phyloP scores from a whole-genome alignment of 2,888 invertebrate genomes.

The Smittia aterrima region DNA sequence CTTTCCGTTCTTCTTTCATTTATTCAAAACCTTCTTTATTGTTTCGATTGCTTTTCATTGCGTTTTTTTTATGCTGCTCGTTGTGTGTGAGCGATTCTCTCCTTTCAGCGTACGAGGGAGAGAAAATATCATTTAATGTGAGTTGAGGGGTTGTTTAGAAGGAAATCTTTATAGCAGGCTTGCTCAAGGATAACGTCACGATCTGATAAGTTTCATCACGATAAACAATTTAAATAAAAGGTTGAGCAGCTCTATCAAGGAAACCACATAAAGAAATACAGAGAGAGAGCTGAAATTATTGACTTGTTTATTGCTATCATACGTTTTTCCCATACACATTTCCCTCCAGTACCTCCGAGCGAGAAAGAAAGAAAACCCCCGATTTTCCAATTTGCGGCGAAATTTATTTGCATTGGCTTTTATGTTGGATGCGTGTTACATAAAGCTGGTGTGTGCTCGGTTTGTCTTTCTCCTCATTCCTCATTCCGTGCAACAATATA shows the following conservation, averaged over 20 bases:
- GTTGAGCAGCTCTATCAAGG: neutral
- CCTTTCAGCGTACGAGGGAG: neutral
- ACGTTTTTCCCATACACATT: slow-evolving; percentile 38
- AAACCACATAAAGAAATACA: neutral
- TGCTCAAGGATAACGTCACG: too few species aligned
- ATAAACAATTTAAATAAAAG: neutral
- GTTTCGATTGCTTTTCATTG: slow-evolving; percentile 27
- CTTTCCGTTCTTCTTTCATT: neutral
- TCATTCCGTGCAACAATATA: neutral
- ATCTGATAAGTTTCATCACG: neutral
- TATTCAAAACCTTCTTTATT: slow-evolving; percentile 30
- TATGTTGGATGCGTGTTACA: slow-evolving; percentile 37
- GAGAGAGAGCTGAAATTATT: slow-evolving; percentile 6
- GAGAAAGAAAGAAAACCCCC: neutral
- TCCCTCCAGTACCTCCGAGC: neutral
- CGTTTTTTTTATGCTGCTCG: neutral
- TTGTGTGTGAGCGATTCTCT: neutral
- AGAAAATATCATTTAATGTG: slow-evolving; percentile 12
- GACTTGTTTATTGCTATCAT: slow-evolving; percentile 41
- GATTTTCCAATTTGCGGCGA: slow-evolving; percentile 39
- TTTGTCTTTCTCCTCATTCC: neutral
- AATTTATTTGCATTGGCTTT: slow-evolving; percentile 36
- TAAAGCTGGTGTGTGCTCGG: slow-evolving; percentile 18
- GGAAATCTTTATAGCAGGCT: too few species aligned
- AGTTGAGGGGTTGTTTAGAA: neutral